These are phyloP conservation scores for Melieria picta DNA, from an alignment of 2,888 invertebrate genomes.

Conservation along the genomic window DNA sequence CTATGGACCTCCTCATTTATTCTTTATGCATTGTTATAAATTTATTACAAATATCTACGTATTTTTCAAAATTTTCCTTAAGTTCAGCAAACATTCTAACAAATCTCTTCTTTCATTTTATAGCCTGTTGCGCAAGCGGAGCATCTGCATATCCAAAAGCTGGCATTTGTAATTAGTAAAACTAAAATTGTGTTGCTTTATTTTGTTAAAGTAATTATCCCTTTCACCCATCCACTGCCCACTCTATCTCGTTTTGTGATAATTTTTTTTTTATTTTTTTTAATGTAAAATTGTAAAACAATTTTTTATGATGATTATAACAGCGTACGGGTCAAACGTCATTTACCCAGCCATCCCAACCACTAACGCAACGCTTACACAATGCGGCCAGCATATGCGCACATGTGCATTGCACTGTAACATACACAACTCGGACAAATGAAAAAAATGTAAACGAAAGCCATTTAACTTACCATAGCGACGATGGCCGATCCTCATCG, in stretches of 20 bases:
- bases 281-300: slow-evolving; percentile 38
- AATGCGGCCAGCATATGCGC: too few relatives aligned
- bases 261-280: slow-evolving; percentile 28
- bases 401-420: too few relatives aligned
- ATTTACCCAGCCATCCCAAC: not conserved
- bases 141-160: slow-evolving; percentile 56
- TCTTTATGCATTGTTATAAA: too few relatives aligned
- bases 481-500: not conserved
- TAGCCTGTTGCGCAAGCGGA: slow-evolving; percentile 41
- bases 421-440: slow-evolving; percentile 17
- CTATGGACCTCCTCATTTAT: too few relatives aligned
- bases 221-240: not conserved
- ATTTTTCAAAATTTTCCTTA: too few relatives aligned
- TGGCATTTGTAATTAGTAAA: slow-evolving; percentile 54
- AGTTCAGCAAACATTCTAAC: not conserved
- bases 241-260: slow-evolving; percentile 18
- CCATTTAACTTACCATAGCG: not conserved
- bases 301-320: not conserved
- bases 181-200: slow-evolving; percentile 12
- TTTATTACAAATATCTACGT: too few relatives aligned
- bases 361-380: not conserved
- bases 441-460: slow-evolving; percentile 13
- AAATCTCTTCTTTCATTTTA: slow-evolving; percentile 7
- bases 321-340: not conserved
- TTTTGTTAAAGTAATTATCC: slow-evolving; percentile 33